Base-by-base conservation (phyloP, 2,113 vertebrate genomes). In the Cottus gobio region DNA sequence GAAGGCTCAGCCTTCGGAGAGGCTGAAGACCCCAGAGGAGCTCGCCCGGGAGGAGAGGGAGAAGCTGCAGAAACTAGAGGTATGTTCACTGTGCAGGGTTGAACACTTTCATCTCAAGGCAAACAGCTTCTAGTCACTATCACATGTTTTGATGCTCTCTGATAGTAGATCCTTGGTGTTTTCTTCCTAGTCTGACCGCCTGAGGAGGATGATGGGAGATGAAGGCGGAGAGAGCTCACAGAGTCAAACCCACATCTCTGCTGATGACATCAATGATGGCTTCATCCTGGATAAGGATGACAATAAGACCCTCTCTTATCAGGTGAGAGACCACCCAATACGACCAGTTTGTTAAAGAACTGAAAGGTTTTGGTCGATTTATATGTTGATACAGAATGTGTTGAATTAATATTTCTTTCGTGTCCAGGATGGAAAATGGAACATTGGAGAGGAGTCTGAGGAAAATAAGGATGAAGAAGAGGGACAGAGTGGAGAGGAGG, bases 1-100 rank as follows among this genome's bases (percentile, higher is more conserved):
- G 96, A 99, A 99, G 93, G 98, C 96, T 0, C 96, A 96, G 83
- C 97, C 98, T 5, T 97, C 96, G 0, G 95, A 96, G 92, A 96
- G 95, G 87, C 91, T 98, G 95, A 99, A 98, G 86, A 96, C 96
- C 0, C 94, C 96, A 1, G 97, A 97, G 85, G 97, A 99, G 65
- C 52, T 98, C 73, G 98, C 97, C 1, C 93, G 80, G 86, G 97
- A 99, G 83, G 96, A 96, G 77, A 92, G 90, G 74, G 96, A 96
- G 0, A 94, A 95, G 70, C 96, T 99, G 72, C 90, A 91, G 87
- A 94, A 93, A 58, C 92, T 99, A 4, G 98, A 99, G 96, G 98
- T 99, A 26, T 3, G 50, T 3, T 57, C 6, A 31, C 16, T 34
- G 8, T 11, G 13, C 2, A 54, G 24, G 0, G 12, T 3, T 20